Evolutionary conservation across 2,888 invertebrate species (phyloP).

Genomic region (Agrochola litura): DNA sequence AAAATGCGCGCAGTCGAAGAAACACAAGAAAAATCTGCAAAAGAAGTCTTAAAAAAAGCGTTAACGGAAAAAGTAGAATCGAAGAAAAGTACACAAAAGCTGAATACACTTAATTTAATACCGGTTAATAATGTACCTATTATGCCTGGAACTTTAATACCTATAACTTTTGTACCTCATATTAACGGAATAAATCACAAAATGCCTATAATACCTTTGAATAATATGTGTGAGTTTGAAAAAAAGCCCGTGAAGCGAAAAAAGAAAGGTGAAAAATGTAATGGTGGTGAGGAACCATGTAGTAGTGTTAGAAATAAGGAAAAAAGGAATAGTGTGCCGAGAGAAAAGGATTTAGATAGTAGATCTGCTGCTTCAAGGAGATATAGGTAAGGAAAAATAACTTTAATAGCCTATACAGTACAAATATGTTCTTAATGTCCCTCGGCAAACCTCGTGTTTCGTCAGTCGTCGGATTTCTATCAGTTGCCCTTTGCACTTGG

Average conservation of each 20-base stretch:
- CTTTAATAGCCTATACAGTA: too few relatives aligned
- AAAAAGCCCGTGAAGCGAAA: constrained; percentile 73
- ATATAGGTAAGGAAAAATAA: constrained; percentile 71
- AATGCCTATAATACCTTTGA: constrained; percentile 77
- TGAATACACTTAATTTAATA: constrained; percentile 54
- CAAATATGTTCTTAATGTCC: too few relatives aligned
- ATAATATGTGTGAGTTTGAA: constrained; percentile 55
- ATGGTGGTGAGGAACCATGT: constrained; percentile 6
- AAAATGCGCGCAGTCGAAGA: constrained; percentile 81
- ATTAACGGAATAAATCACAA: constrained; percentile 60
- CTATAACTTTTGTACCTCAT: constrained; percentile 43
- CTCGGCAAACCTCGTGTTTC: too few relatives aligned
- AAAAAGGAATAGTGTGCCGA: constrained; percentile 33
- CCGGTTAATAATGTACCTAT: constrained; percentile 65
- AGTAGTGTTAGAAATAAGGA: constrained; percentile 22
- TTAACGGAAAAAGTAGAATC: constrained; percentile 77
- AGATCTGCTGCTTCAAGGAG: constrained; percentile 82
- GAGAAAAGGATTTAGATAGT: constrained; percentile 72
- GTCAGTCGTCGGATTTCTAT: too few relatives aligned
- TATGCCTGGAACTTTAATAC: constrained; percentile 47
- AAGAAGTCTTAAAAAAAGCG: constrained; percentile 79
- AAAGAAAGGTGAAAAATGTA: constrained; percentile 53
- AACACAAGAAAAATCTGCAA: constrained; percentile 64
- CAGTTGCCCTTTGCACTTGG: too few relatives aligned
- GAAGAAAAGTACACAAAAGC: constrained; percentile 57